Evolutionary conservation across 2,888 invertebrate species (phyloP).

Genomic region (Hypercompe scribonia): DNA sequence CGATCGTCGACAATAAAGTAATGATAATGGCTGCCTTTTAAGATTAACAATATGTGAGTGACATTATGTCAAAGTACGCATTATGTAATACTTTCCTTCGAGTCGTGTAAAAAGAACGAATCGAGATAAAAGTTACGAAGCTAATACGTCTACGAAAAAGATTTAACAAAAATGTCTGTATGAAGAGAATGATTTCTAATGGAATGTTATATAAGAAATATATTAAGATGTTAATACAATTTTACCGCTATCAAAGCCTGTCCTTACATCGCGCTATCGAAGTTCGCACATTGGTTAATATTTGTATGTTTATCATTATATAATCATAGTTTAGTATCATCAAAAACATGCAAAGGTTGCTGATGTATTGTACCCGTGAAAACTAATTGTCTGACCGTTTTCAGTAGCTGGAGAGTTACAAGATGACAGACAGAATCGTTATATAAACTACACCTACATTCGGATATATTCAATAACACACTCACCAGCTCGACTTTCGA

Average conservation of each 20-base stretch:
- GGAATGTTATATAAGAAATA: background rate
- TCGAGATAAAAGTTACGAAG: background rate
- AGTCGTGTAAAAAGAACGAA: background rate
- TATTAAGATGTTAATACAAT: background rate
- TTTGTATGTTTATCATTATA: too few relatives aligned
- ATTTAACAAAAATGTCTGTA: background rate
- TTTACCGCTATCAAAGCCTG: too few relatives aligned
- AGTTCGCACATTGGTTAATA: too few relatives aligned
- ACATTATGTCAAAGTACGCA: conserved; percentile 4
- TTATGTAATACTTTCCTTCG: conserved; percentile 1
- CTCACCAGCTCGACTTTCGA: too few relatives aligned
- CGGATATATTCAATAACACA: too few relatives aligned
- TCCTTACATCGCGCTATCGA: background rate
- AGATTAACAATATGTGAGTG: conserved; percentile 10
- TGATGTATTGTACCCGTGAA: too few relatives aligned
- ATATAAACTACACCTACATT: too few relatives aligned
- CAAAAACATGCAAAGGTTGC: too few relatives aligned
- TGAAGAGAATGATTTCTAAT: background rate
- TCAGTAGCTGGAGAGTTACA: too few relatives aligned
- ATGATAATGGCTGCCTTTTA: conserved; percentile 11
- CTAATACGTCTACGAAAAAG: background rate
- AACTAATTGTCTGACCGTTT: too few relatives aligned
- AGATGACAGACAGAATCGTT: too few relatives aligned
- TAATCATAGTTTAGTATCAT: too few relatives aligned
- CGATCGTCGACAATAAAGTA: conserved; percentile 8